These are phyloP conservation scores for Rhinatrema bivittatum DNA, from an alignment of 2,797 vertebrate species.

Conservation along the genomic window DNA sequence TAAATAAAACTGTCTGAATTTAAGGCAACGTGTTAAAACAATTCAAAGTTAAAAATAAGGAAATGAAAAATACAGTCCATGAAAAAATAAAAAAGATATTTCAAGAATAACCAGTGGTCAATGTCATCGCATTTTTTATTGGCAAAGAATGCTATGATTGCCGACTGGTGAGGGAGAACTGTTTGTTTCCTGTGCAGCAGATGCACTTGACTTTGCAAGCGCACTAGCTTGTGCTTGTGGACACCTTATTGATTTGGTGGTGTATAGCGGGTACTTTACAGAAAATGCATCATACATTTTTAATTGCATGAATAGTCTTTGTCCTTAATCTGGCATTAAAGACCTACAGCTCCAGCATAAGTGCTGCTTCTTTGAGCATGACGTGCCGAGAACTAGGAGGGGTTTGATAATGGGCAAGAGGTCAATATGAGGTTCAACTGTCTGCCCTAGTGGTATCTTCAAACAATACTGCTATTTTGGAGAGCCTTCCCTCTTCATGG, in stretches of 20 bases:
- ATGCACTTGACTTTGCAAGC: conserved; percentile 39
- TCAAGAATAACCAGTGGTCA: too few species aligned
- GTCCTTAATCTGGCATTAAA: conserved; percentile 28
- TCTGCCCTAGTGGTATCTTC: conserved; percentile 53
- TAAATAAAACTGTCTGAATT: too few species aligned
- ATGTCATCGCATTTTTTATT: too few species aligned
- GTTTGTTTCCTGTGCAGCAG: conserved; percentile 19
- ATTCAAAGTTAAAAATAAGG: too few species aligned
- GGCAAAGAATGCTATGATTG: too few species aligned
- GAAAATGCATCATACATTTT: conserved; percentile 30
- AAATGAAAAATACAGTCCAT: too few species aligned
- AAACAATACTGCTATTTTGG: conserved; percentile 71
- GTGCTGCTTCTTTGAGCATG: conserved; percentile 34
- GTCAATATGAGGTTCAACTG: conserved; percentile 60
- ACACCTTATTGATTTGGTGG: conserved; percentile 33
- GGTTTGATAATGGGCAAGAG: conserved; percentile 36
- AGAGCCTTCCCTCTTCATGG: conserved; percentile 49
- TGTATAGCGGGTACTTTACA: conserved; percentile 16
- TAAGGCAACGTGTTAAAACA: too few species aligned
- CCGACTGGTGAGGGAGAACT: too few species aligned
- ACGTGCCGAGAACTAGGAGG: conserved; percentile 18
- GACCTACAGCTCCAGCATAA: conserved; percentile 39
- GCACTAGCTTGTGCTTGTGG: conserved; percentile 24
- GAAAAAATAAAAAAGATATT: too few species aligned
- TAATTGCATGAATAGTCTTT: conserved; percentile 25